phyloP scores from a whole-genome alignment of 2,113 vertebrate species.

The Alosa alosa region DNA sequence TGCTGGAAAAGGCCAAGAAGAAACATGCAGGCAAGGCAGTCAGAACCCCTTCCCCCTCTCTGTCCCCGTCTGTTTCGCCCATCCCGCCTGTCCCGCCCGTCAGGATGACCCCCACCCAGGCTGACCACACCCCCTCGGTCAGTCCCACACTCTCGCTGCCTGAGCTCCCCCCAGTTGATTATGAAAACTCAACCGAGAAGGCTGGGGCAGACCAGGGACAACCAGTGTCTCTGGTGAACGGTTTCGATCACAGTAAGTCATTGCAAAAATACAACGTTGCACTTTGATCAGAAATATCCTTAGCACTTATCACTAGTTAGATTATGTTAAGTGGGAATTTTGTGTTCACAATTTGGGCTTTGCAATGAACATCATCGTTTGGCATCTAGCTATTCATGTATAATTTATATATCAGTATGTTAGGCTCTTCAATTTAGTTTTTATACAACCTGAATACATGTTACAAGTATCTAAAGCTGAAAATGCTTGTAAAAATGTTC shows the following conservation, averaged over 20 bases:
- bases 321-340: not conserved
- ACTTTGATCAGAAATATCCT: not conserved
- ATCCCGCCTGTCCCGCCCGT: not conserved
- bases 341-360: slow-evolving; percentile 1
- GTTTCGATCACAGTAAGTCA: slow-evolving; percentile 61
- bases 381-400: too few relatives aligned
- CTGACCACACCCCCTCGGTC: slow-evolving; percentile 36
- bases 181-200: slow-evolving; percentile 34
- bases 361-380: not conserved
- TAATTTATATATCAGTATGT: not conserved
- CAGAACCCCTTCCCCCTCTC: not conserved
- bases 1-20: slow-evolving; percentile 66
- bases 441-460: not conserved
- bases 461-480: not conserved
- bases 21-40: slow-evolving; percentile 36
- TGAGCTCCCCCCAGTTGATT: slow-evolving; percentile 61
- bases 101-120: slow-evolving; percentile 41
- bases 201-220: not conserved
- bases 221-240: slow-evolving; percentile 45
- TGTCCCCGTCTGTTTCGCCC: slow-evolving; percentile 26
- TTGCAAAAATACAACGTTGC: not conserved
- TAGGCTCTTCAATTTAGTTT: not conserved
- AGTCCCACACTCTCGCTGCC: slow-evolving; percentile 13
- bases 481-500: slow-evolving; percentile 40
- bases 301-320: not conserved